Evolutionary conservation across 2,888 invertebrate genomes (phyloP).

Genomic region (Polyommatus iphigenia): DNA sequence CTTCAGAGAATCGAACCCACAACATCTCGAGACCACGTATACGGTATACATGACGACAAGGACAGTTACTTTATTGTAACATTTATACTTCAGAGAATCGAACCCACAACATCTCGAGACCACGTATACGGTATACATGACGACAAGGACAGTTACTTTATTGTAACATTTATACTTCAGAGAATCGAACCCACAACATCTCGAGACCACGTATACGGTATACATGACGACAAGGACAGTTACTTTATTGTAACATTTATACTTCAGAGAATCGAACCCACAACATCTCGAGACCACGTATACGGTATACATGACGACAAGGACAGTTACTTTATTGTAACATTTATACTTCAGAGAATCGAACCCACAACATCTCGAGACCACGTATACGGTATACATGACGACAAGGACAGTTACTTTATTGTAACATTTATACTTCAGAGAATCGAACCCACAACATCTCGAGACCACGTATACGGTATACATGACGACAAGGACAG

Average conservation of each 20-base stretch:
- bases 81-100: slow-evolving; percentile 5
- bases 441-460: slow-evolving; percentile 16
- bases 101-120: slow-evolving; percentile 14
- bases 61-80: slow-evolving; percentile 18
- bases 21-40: slow-evolving; percentile 8
- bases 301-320: neutral
- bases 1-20: slow-evolving; percentile 15
- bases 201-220: neutral
- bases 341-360: slow-evolving; percentile 3
- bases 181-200: slow-evolving; percentile 17
- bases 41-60: neutral
- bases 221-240: neutral
- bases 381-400: neutral
- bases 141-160: slow-evolving; percentile 8
- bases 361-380: slow-evolving; percentile 14
- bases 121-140: neutral
- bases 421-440: slow-evolving; percentile 11
- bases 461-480: neutral
- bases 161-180: neutral
- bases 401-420: slow-evolving; percentile 3
- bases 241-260: slow-evolving; percentile 10
- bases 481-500: neutral
- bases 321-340: slow-evolving; percentile 17
- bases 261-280: slow-evolving; percentile 16
- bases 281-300: slow-evolving; percentile 8